Evolutionary conservation across 2,113 vertebrate species (phyloP), one percentile per base, ranked within the genome.

Genomic region (Rhinolophus ferrumequinum): DNA sequence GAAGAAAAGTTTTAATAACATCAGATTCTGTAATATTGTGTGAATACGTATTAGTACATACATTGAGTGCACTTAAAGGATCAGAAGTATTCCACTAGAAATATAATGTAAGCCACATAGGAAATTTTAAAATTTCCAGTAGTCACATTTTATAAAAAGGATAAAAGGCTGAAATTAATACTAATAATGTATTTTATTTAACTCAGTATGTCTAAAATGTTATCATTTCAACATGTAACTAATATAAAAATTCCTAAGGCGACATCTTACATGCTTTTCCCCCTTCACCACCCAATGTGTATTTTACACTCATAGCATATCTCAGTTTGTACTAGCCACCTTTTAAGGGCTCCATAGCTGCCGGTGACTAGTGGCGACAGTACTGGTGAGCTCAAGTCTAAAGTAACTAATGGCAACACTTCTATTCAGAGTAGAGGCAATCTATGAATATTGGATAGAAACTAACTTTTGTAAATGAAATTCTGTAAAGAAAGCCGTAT

Each of bases 101-200:
- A 69, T 56, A 88, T 52, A 62, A 81, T 67, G 11, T 87, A 80
- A 92, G 6, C 38, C n/a, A 69, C 21, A 88, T 35, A 70, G n/a
- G 15, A 76, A 69, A 86, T 62, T 88, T 67, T 33, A 86, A 94
- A 19, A 6, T 93, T 94, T 56, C 14, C 30, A 79, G 15, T 21
- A 54, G 30, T 8, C 15, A 50, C 10, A 58, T 66, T 88, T 44
- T 33, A 33, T n/a, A 67, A 79, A 81, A 91, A 70, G 22, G 56
- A 44, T 75, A 33, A 75, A 58, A 44, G 24, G 35, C 1, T 83
- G 3, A 66, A 79, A 84, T 80, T 52, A 92, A 62, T 77, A 95
- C 56, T 82, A 84, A n/a, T 62, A 94, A 77, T 60, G 21, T 52
- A 76, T 92, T 87, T 56, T 44, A 89, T 86, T 92, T 89, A 94